A percentile compares a stretch with the other conserved stretches of the same genome.
Conservation (phyloP, 2,113 vertebrate species). For the Myxocyprinus asiaticus region DNA sequence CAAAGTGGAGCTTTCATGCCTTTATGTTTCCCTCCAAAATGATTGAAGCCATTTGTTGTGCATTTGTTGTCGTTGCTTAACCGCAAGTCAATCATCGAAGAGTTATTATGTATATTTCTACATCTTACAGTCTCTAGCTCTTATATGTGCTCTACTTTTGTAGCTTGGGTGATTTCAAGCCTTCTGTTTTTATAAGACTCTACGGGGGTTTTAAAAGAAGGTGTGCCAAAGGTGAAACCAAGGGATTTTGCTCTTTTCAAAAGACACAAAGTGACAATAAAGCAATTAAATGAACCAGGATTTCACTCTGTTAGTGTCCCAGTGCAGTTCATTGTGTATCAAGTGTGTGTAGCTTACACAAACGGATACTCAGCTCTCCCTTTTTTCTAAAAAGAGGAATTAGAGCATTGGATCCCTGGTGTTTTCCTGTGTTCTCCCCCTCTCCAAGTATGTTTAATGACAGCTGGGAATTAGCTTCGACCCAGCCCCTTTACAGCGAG, state of each 20-base stretch:
- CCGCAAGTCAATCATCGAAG: slow-evolving; percentile 62
- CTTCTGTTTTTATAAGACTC: slow-evolving; percentile 2
- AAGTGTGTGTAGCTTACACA: background rate
- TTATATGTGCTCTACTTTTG: background rate
- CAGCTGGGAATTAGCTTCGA: slow-evolving; percentile 66
- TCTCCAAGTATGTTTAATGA: slow-evolving; percentile 68
- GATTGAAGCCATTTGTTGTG: slow-evolving; percentile 58
- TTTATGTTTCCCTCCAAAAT: slow-evolving; percentile 47
- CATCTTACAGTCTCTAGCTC: background rate
- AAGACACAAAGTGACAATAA: slow-evolving; percentile 29
- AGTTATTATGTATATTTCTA: slow-evolving; percentile 43
- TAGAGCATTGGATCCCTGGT: slow-evolving; percentile 58
- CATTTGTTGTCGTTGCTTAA: slow-evolving; percentile 59
- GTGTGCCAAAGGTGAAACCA: slow-evolving; percentile 33
- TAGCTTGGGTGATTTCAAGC: background rate
- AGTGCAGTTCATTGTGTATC: background rate
- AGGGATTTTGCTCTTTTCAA: slow-evolving; percentile 38
- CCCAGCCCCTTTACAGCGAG: slow-evolving; percentile 66
- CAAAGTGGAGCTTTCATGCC: slow-evolving; percentile 47
- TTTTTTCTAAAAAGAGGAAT: slow-evolving; percentile 61
- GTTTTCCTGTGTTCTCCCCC: slow-evolving; percentile 53
- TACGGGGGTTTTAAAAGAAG: slow-evolving; percentile 3
- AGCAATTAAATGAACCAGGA: background rate
- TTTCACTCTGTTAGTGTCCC: no score
- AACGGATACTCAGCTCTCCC: slow-evolving; percentile 30